These are phyloP conservation scores for Volucella bombylans DNA, from an alignment of 2,888 invertebrate genomes.

Conservation along the genomic window DNA sequence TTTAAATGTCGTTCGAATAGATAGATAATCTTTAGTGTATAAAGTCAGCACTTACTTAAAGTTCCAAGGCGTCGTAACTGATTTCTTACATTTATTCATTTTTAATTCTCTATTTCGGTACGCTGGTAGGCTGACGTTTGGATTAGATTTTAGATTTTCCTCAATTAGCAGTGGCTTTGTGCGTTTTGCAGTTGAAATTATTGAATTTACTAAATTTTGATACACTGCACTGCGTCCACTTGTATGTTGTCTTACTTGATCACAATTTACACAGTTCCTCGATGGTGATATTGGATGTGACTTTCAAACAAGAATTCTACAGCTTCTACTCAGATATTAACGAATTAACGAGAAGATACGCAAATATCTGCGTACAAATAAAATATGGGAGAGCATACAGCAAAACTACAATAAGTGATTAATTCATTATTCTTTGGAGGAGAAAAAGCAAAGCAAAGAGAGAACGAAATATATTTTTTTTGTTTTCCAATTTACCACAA, in stretches of 20 bases:
- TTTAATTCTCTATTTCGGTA: constrained; percentile 20
- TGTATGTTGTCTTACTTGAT: too few relatives aligned
- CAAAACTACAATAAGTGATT: not conserved
- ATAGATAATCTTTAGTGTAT: constrained; percentile 13
- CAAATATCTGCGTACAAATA: too few relatives aligned
- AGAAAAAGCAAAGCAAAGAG: not conserved
- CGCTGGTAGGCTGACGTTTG: not conserved
- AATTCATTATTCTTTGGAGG: constrained; percentile 12
- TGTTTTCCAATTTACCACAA: constrained; percentile 61
- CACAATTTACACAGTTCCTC: too few relatives aligned
- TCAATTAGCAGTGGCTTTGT: not conserved
- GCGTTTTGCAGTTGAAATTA: too few relatives aligned
- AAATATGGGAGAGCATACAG: not conserved
- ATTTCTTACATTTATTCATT: constrained; percentile 59
- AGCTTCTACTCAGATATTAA: not conserved
- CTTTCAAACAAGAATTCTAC: too few relatives aligned
- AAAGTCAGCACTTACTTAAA: constrained; percentile 68
- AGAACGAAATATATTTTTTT: too few relatives aligned
- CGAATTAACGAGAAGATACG: too few relatives aligned
- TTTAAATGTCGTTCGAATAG: constrained; percentile 1
- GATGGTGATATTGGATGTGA: too few relatives aligned
- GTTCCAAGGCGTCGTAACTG: constrained; percentile 61
- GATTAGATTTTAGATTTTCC: not conserved
- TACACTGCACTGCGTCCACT: too few relatives aligned
- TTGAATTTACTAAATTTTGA: too few relatives aligned